Percentiles rank a stretch among this genome's conserved stretches.
Conservation (phyloP, 1,140 invertebrate genomes). For the Nixonia krombeini region DNA sequence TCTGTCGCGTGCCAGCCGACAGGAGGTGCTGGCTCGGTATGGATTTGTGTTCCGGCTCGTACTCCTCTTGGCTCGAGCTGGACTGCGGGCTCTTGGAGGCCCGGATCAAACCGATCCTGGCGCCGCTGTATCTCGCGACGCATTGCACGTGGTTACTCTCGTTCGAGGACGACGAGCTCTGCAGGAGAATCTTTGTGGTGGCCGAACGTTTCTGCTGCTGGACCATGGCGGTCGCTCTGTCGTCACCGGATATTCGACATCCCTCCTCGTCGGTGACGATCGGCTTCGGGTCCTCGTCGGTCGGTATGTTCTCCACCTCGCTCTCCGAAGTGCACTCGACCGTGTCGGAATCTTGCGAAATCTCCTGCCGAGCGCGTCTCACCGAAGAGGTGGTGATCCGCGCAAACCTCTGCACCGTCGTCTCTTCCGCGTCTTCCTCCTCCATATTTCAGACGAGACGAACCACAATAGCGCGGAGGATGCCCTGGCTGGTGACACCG, state of each 20-base stretch:
- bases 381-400: conserved; percentile 17
- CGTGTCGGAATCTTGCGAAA: conserved; percentile 62
- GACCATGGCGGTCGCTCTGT: neutral
- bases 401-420: conserved; percentile 40
- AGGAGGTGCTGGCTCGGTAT: conserved; percentile 73
- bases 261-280: conserved; percentile 38
- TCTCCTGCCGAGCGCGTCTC: conserved; percentile 2
- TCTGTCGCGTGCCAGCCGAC: conserved; percentile 71
- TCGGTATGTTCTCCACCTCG: conserved; percentile 63
- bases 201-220: conserved; percentile 22
- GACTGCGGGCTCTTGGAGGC: conserved; percentile 77
- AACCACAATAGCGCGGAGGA: no score
- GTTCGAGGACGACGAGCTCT: conserved; percentile 46
- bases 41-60: conserved; percentile 69
- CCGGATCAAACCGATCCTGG: conserved; percentile 71
- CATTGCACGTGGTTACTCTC: conserved; percentile 58
- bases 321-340: conserved; percentile 62
- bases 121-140: conserved; percentile 31
- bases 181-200: conserved; percentile 31
- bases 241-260: conserved; percentile 19
- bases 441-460: conserved; percentile 48
- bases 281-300: conserved; percentile 43
- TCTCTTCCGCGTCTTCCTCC: conserved; percentile 63
- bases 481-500: no score
- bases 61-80: conserved; percentile 80